A percentile compares a stretch with the other conserved stretches of the same genome.
Conservation (phyloP, 2,888 invertebrate genomes). For the Latheticus oryzae region DNA sequence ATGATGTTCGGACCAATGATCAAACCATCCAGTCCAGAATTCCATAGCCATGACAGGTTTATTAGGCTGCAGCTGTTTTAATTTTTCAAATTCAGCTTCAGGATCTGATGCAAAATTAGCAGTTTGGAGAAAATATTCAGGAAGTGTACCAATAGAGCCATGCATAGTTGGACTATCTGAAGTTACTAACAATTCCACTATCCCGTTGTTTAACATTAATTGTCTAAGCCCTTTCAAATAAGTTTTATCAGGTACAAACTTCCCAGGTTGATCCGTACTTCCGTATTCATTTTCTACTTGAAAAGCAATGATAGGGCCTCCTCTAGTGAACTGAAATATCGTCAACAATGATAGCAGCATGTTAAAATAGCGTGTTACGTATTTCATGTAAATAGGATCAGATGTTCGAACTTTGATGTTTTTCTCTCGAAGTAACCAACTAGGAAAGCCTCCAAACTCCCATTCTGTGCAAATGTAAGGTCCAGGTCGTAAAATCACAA, state of each 20-base stretch:
- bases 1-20: slow-evolving; percentile 67
- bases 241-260: slow-evolving; percentile 55
- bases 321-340: slow-evolving; percentile 73
- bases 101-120: slow-evolving; percentile 67
- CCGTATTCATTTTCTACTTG: slow-evolving; percentile 97
- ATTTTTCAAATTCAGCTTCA: slow-evolving; percentile 61
- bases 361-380: slow-evolving; percentile 67
- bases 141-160: slow-evolving; percentile 49
- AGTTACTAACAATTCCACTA: slow-evolving; percentile 67
- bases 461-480: slow-evolving; percentile 95
- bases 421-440: slow-evolving; percentile 63
- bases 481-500: slow-evolving; percentile 86
- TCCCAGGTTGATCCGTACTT: slow-evolving; percentile 64
- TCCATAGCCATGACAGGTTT: slow-evolving; percentile 71
- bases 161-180: slow-evolving; percentile 64
- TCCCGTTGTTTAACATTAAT: slow-evolving; percentile 57
- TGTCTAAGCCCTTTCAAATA: slow-evolving; percentile 63
- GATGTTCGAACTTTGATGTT: slow-evolving; percentile 61
- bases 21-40: slow-evolving; percentile 74
- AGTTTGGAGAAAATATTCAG: slow-evolving; percentile 63
- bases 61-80: slow-evolving; percentile 66
- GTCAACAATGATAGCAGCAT: slow-evolving; percentile 66
- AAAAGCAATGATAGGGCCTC: slow-evolving; percentile 88
- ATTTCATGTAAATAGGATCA: slow-evolving; percentile 61
- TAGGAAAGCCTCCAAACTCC: slow-evolving; percentile 70